Base-by-base conservation (phyloP, 1,140 invertebrate species). In the Philopotamus ludificatus region DNA sequence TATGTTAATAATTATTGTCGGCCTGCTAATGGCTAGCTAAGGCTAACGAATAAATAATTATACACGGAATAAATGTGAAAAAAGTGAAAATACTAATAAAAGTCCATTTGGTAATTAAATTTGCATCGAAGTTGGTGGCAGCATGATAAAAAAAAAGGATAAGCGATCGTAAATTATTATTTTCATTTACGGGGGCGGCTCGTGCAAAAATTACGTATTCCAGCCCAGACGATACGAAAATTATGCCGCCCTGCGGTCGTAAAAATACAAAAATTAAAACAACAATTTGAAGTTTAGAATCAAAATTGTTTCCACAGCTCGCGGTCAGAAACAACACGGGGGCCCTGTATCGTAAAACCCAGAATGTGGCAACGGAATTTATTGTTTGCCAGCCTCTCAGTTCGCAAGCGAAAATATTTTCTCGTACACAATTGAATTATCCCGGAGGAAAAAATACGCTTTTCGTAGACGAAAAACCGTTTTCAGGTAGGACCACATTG, bases 361-460 rank as follows among this genome's bases (percentile, higher is more conserved):
- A 42, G 39, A 2, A 21, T 34, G 53, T 26, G 25, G 25, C 53
- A 16, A 15, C 20, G 28, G 16, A 57, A 57, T 57, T 57, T 57
- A 57, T 57, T 57, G 54, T 57, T 57, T 57, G 42, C 34, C 39
- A 42, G 34, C 34, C 41, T 57, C 54, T 41, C 54, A 21, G 54
- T 28, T 42, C 54, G 15, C 20, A 28, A 9, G 18, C 39, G 23
- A 57, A 57, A 42, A 42, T 16, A 53, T 22, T 22, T 3, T n/a
- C n/a, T 28, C 18, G 16, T 20, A 55, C n/a, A 55, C 51, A 25
- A 57, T 57, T 57, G 26, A 57, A 57, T 57, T 57, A 42, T 57
- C 28, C 26, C 54, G 23, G 20, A 53, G 22, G 16, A 57, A 57
- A 57, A 57, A 28, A 57, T 39, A 57, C 54, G 34, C 28, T 4